These are phyloP conservation scores for Nomada lathburiana DNA, from an alignment of 2,888 invertebrate genomes.

Conservation along the genomic window DNA sequence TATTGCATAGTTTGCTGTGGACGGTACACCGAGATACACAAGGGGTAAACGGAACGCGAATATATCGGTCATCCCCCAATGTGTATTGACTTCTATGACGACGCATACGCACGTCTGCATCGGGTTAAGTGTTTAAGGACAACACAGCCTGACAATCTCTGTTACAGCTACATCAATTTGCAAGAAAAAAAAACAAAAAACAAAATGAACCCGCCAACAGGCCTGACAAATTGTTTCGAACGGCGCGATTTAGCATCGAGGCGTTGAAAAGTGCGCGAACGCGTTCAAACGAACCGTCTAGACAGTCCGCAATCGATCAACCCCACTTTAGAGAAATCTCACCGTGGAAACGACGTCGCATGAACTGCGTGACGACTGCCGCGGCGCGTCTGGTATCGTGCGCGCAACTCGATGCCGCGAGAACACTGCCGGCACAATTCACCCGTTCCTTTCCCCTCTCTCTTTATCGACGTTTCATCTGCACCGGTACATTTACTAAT, in stretches of 20 bases:
- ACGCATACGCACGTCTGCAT: too few relatives aligned
- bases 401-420: constrained; percentile 26
- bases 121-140: too few relatives aligned
- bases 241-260: constrained; percentile 33
- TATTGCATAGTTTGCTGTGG: too few relatives aligned
- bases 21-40: too few relatives aligned
- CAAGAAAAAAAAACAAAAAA: not conserved
- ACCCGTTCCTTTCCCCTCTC: not conserved
- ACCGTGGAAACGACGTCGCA: constrained; percentile 52
- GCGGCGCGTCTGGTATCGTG: constrained; percentile 39
- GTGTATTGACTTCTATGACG: too few relatives aligned
- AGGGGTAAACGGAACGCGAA: too few relatives aligned
- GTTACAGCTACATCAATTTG: not conserved
- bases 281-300: constrained; percentile 63
- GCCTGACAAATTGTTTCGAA: constrained; percentile 41
- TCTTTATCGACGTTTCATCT: constrained; percentile 47
- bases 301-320: constrained; percentile 65
- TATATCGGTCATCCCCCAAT: too few relatives aligned
- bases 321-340: constrained; percentile 65
- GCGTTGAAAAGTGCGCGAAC: constrained; percentile 45
- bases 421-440: constrained; percentile 26
- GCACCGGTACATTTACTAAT: constrained; percentile 73
- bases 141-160: not conserved
- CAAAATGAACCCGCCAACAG: constrained; percentile 7
- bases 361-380: constrained; percentile 16